These are phyloP conservation scores for Todiramphus saurophagus DNA, from an alignment of 2,113 vertebrate species.

Conservation along the genomic window DNA sequence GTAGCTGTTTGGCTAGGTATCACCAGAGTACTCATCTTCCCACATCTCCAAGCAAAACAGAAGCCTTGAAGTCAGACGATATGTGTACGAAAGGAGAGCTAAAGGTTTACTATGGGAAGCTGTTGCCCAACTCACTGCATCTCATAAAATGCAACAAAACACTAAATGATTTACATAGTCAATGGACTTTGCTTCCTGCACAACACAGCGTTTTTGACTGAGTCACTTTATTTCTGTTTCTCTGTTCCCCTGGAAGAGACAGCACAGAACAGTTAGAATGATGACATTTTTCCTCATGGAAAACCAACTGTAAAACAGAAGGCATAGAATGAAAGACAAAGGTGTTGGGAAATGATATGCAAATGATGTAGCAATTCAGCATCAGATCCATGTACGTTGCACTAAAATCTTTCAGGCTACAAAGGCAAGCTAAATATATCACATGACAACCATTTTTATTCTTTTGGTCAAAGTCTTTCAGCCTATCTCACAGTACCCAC, in stretches of 20 bases:
- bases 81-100: accelerated
- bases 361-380: background rate
- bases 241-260: slow-evolving; percentile 10
- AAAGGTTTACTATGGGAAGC: background rate
- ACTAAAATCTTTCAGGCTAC: background rate
- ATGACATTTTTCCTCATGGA: background rate
- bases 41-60: background rate
- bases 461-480: background rate
- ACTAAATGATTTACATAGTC: background rate
- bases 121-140: background rate
- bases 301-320: background rate
- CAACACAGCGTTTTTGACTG: background rate
- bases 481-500: accelerated
- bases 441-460: background rate
- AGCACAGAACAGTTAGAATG: background rate
- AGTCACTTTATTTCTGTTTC: background rate
- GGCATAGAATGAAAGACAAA: background rate
- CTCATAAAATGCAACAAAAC: background rate
- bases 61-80: background rate
- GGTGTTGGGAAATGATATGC: background rate
- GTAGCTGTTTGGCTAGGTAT: background rate
- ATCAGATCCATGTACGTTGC: background rate
- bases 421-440: background rate
- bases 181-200: background rate
- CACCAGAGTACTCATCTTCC: background rate